Evolutionary conservation across 2,888 invertebrate genomes (phyloP), one percentile per base, ranked within the genome.

Genomic region (Listrodromus nycthemerus): DNA sequence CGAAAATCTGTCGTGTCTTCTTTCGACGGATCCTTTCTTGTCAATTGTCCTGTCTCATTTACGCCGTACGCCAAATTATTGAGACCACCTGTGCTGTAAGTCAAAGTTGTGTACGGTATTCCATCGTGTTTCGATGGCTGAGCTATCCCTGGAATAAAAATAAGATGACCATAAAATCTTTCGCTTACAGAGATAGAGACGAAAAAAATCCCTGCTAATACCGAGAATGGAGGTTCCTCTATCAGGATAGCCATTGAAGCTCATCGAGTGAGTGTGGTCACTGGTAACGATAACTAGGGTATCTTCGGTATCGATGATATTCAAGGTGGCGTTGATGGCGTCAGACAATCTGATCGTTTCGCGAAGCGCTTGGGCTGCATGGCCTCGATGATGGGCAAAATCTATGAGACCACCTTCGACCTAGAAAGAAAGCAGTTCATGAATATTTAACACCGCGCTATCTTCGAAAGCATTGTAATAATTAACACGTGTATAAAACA

Each of bases 381-480:
- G 95, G 19, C 97, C 97, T 1, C 96, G 95, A 92, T 99, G 99
- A 92, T 98, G 98, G 0, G 97, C 97, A 92, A 96, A 96, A 93
- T 98, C 98, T 84, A 98, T 97, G 89, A 97, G 95, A 0, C 98
- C 98, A 10, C 97, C 97, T 94, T 98, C 98, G 33, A 98, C 96
- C 96, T 96, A 86, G 55, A 90, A 88, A 87, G 58, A 85, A 80
- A 33, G 21, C 13, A 41, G 13, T 66, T 7, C n/a, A 30, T 61
- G 16, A 61, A 61, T 61, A 24, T 27, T 61, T 30, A 6, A 61
- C 13, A 10, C 61, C 6, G 6, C 6, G 16, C 27, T 16, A 58
- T 30, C 16, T 30, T 1, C 16, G 0, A 16, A 24, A 16, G 13
- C 27, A 61, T 61, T 7, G 30, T 0, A 16, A 27, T 61, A 30